Evolutionary conservation across 2,888 invertebrate species (phyloP), one percentile per base, ranked within the genome.

Genomic region (Scotopteryx bipunctaria): DNA sequence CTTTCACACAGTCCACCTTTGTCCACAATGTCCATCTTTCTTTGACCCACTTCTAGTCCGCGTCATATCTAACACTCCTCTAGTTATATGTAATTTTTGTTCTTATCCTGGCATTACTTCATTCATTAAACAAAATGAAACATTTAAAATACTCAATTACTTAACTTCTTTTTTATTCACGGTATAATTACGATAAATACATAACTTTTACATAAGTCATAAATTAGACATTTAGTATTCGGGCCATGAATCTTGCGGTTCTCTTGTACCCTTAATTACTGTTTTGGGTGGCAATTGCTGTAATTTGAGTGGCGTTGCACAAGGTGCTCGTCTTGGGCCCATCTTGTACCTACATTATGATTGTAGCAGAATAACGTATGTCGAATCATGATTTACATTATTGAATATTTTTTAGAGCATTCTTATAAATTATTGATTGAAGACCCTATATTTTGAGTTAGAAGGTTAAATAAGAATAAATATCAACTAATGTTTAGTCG

Each of bases 251-350:
- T 54, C 53, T 54, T 48, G 36, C 9, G 19, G 44, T 48, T 58
- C 52, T 58, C 46, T 14, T 37, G 46, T 49, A 58, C 58, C 61
- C 58, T 53, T 59, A 59, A 61, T 59, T 61, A 55, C 51, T 32
- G 45, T 51, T 59, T 50, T 57, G 59, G 55, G 51, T 45, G 47
- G 50, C 48, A 57, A 56, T 57, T 36, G 40, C 37, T 47, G 44
- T 54, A 54, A 48, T 48, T 57, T 57, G 57, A 55, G 49, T 42
- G 40, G 53, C 5, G 51, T 61, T 61, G 43, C 59, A 46, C 50
- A 61, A 59, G 55, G 52, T 6, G 13, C 37, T 33, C 35, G 17
- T 44, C 19, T 43, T 11, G 48, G 48, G 25, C 41, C 36, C 54
- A 54, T 54, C 44, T 44, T 44, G 40, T 45, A 41, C 40, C 31